Percentiles rank a stretch among this genome's conserved stretches.
These are phyloP conservation scores for Pomatorhinus ruficollis DNA, from an alignment of 2,113 vertebrate genomes.

Conservation along the genomic window DNA sequence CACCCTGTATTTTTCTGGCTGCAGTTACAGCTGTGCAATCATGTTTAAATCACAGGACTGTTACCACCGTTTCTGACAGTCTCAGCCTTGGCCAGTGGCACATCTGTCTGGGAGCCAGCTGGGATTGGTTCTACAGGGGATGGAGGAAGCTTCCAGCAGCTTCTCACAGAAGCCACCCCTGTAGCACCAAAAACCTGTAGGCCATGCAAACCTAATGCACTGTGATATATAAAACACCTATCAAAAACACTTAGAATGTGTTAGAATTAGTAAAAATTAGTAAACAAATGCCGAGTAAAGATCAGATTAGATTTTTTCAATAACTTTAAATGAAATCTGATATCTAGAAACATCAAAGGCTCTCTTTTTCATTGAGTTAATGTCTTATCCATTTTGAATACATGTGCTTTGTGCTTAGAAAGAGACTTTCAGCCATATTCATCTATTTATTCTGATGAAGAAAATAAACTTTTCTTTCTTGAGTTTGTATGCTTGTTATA, in stretches of 20 bases:
- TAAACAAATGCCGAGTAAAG: not conserved
- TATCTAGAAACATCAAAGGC: not conserved
- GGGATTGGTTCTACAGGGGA: not conserved
- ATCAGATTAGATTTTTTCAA: not conserved
- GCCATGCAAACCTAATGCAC: not conserved
- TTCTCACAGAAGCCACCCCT: not conserved
- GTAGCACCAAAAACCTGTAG: not conserved
- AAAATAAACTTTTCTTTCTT: not conserved
- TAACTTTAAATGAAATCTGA: not conserved
- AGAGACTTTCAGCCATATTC: not conserved
- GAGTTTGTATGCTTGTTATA: not conserved
- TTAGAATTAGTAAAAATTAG: not conserved
- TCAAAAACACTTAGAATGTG: not conserved
- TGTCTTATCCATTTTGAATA: not conserved
- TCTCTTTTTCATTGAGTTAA: not conserved
- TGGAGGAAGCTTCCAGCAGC: not conserved
- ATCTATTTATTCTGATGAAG: not conserved
- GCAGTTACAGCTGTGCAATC: fast-evolving
- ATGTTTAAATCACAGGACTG: fast-evolving
- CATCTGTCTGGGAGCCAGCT: fast-evolving
- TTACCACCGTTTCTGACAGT: not conserved
- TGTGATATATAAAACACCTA: not conserved
- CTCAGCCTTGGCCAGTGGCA: not conserved
- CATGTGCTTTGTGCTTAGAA: not conserved
- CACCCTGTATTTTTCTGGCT: fast-evolving